Evolutionary conservation across 1,140 invertebrate genomes (phyloP).

Genomic region (Eufriesea mexicana): DNA sequence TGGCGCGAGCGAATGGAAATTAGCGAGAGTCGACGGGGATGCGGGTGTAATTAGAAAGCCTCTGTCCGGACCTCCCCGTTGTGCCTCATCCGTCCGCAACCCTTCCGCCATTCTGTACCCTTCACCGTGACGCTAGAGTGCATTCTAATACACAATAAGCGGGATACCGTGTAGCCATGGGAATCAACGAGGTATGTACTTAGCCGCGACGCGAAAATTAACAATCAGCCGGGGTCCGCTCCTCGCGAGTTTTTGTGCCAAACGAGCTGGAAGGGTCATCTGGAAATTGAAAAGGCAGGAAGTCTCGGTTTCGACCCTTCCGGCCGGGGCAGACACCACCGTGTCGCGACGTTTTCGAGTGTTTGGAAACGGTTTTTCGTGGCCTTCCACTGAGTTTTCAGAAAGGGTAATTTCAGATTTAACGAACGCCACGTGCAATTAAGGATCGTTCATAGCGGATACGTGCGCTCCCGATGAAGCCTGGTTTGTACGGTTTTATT

Average conservation of each 20-base stretch:
- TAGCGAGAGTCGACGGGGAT: slow-evolving; percentile 10
- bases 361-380: background rate
- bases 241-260: background rate
- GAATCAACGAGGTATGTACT: background rate
- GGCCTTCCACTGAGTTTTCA: background rate
- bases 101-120: background rate
- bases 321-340: background rate
- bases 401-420: too few species aligned
- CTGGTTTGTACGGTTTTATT: too few species aligned
- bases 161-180: background rate
- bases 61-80: background rate
- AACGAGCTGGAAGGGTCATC: background rate
- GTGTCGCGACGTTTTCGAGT: background rate
- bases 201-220: background rate
- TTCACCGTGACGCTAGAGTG: background rate
- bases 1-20: background rate
- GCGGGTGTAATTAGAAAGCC: slow-evolving; percentile 10
- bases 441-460: too few species aligned
- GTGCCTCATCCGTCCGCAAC: background rate
- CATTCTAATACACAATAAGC: slow-evolving; percentile 21
- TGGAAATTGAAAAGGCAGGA: background rate
- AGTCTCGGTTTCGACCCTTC: background rate
- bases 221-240: background rate
- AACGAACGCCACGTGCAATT: too few species aligned
- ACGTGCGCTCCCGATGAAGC: too few species aligned